Evolutionary conservation across 2,797 vertebrate species (phyloP), one percentile per base, ranked within the genome.

Genomic region (Rousettus madagascariensis): DNA sequence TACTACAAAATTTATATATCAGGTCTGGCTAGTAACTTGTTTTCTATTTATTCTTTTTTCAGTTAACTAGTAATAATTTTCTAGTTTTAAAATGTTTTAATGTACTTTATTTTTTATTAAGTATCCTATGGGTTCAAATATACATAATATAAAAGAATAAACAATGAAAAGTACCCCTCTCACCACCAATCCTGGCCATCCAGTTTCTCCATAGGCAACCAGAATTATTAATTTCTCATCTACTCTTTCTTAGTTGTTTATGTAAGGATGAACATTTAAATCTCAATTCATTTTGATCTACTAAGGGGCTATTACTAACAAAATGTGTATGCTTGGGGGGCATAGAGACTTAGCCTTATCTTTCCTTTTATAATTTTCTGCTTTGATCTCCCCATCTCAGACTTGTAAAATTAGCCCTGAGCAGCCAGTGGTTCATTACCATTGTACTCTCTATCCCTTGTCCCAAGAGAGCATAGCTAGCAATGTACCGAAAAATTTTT

Each of bases 331-430:
- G 65, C 55, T 19, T 65, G 63, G 7, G 69, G 6, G 5, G 5
- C 30, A 10, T 41, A 66, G 33, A 6, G 49, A 59, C 15, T 82
- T 77, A 82, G 51, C 0, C 38, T 84, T 26, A 0, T 88, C 24
- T 92, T 49, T 2, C 3, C 24, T 91, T 82, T 91, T 24, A 20
- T 51, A 59, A 19, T 86, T 95, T 94, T 75, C 55, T 93, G 65
- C 80, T 94, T 92, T 95, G 65, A 87, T 57, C 30, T 95, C 30
- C 38, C 38, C 49, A 71, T 86, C 51, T 74, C 74, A 95, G 80
- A 86, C 6, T 91, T 59, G 19, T 30, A 55, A 71, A 72, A 66
- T 75, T 55, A 69, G 41, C 55, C 19, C 33, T 7, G 43, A 53
- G 72, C 33, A 71, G n/a, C 15, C 59, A 74, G 72, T 38, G 46